phyloP scores from a whole-genome alignment of 2,888 invertebrate species.

The Congeria kusceri region DNA sequence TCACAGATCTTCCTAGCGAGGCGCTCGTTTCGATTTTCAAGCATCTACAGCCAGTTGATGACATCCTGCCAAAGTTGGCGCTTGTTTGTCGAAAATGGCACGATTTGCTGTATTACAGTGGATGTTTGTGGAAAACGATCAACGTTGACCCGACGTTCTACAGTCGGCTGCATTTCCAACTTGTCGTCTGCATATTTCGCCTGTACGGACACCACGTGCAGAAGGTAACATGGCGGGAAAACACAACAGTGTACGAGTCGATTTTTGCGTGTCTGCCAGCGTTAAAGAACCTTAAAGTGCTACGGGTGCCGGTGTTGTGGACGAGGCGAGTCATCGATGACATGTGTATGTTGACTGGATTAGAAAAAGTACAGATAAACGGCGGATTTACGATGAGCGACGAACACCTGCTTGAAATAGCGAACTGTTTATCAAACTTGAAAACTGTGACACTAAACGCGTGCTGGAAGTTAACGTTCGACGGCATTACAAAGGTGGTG shows the following conservation, averaged over 20 bases:
- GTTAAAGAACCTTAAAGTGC: conserved; percentile 65
- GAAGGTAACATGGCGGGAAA: conserved; percentile 74
- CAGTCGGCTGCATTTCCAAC: conserved; percentile 68
- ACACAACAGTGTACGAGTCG: conserved; percentile 75
- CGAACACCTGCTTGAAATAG: conserved; percentile 66
- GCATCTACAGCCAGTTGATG: conserved; percentile 72
- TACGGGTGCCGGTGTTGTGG: conserved; percentile 77
- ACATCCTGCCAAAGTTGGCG: conserved; percentile 69
- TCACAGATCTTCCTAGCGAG: conserved; percentile 70
- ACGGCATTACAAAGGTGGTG: conserved; percentile 66
- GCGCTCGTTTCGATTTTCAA: conserved; percentile 69
- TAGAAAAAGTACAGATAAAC: conserved; percentile 75
- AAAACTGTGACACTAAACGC: conserved; percentile 75
- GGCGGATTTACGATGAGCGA: conserved; percentile 75
- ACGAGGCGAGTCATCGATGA: conserved; percentile 71
- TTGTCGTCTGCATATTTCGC: conserved; percentile 72
- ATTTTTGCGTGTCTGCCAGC: conserved; percentile 72
- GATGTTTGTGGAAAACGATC: conserved; percentile 71
- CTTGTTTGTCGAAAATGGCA: conserved; percentile 76
- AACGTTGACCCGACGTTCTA: conserved; percentile 70
- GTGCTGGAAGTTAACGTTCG: conserved; percentile 73
- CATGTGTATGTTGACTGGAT: conserved; percentile 57
- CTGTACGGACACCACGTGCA: conserved; percentile 75
- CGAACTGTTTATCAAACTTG: conserved; percentile 66
- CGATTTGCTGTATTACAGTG: conserved; percentile 65